A percentile compares a stretch with the other conserved stretches of the same genome.
These are phyloP conservation scores for Argyresthia goedartella DNA, from an alignment of 2,888 invertebrate genomes.

Conservation along the genomic window DNA sequence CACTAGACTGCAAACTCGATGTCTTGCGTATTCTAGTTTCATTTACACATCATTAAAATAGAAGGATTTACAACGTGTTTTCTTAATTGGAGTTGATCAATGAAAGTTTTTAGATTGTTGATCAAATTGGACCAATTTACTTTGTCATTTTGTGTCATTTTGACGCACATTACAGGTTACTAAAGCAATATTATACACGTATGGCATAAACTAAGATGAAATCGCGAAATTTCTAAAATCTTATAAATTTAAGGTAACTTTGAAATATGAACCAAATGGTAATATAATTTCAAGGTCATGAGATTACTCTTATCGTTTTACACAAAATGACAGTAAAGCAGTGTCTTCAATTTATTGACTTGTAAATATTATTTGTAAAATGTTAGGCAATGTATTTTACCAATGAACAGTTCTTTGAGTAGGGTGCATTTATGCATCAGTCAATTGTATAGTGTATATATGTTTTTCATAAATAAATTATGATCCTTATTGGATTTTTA, in stretches of 20 bases:
- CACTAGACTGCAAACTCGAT: no score
- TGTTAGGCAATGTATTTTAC: conserved; percentile 47
- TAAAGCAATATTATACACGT: conserved; percentile 1
- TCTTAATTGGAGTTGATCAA: neutral
- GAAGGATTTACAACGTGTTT: neutral
- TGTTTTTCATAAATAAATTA: conserved; percentile 63
- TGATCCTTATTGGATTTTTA: conserved; percentile 64
- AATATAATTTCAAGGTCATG: neutral
- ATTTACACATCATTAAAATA: neutral
- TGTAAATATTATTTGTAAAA: conserved; percentile 38
- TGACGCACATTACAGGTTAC: neutral
- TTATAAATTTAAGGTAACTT: neutral
- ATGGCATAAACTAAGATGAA: neutral
- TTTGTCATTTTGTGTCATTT: conserved; percentile 5
- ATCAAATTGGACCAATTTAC: neutral
- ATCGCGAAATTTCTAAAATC: neutral
- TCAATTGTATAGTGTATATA: conserved; percentile 69
- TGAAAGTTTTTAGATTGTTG: neutral
- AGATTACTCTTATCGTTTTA: conserved; percentile 9
- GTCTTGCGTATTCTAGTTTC: neutral
- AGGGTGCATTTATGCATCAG: conserved; percentile 46
- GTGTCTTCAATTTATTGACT: conserved; percentile 16
- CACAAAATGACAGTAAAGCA: conserved; percentile 34
- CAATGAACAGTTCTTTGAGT: conserved; percentile 40
- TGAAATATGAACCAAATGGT: neutral